Conservation (phyloP, 2,797 vertebrate genomes). For the Anguilla megastoma region DNA sequence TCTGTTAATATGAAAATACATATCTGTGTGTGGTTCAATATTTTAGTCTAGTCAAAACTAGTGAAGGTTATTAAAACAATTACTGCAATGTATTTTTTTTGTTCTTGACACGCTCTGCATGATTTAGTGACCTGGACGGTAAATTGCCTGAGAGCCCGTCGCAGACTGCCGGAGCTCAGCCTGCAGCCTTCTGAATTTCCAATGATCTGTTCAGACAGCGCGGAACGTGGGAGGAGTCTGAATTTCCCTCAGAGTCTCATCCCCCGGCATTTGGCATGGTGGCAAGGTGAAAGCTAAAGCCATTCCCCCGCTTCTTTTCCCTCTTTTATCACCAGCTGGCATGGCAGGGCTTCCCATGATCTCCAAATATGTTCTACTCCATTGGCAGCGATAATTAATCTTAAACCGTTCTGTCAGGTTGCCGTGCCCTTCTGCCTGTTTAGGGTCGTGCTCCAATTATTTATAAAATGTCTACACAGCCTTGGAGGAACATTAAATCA, state of each 20-base stretch:
- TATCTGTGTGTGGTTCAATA: background rate
- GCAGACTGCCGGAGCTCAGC: background rate
- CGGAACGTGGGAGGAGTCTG: background rate
- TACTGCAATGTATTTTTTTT: background rate
- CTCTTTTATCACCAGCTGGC: slow-evolving; percentile 35
- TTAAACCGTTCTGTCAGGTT: slow-evolving; percentile 38
- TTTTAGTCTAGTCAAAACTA: background rate
- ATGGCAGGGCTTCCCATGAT: slow-evolving; percentile 33
- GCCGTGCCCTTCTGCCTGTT: slow-evolving; percentile 40
- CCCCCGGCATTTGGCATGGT: background rate
- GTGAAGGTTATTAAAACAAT: background rate
- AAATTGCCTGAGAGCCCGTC: background rate
- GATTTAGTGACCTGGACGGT: background rate
- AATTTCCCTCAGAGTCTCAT: background rate
- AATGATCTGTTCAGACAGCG: background rate
- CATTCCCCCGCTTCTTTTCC: slow-evolving; percentile 21
- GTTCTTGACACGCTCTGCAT: background rate
- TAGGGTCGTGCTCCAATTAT: slow-evolving; percentile 35
- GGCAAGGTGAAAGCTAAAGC: slow-evolving; percentile 28
- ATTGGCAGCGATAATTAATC: slow-evolving; percentile 42
- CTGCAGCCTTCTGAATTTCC: background rate
- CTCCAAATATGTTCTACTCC: slow-evolving; percentile 41
- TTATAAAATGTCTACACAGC: slow-evolving; percentile 32
- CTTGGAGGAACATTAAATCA: slow-evolving; percentile 33
- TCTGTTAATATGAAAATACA: background rate